phyloP scores from a whole-genome alignment of 2,888 invertebrate genomes.

The Drosophila tanythrix region DNA sequence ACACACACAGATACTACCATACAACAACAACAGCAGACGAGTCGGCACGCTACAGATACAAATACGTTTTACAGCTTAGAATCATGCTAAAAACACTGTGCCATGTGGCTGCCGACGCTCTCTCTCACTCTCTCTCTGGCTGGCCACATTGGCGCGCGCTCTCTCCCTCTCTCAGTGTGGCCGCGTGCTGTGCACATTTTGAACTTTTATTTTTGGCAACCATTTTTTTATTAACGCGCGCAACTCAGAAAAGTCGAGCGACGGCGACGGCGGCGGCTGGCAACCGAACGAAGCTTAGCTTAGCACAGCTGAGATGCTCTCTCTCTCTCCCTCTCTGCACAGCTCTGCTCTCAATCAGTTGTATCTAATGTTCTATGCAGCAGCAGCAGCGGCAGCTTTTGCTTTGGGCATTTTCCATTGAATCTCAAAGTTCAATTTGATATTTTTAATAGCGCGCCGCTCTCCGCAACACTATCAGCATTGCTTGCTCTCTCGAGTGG shows the following conservation, averaged over 20 bases:
- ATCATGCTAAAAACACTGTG: conserved; percentile 25
- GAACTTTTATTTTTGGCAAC: conserved; percentile 71
- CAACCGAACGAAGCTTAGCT: conserved; percentile 11
- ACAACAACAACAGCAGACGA: conserved; percentile 22
- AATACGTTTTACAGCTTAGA: conserved; percentile 35
- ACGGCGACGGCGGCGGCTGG: conserved; percentile 2
- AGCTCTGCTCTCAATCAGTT: conserved; percentile 11
- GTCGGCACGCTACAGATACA: conserved; percentile 33
- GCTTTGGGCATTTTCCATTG: conserved; percentile 77
- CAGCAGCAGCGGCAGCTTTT: conserved; percentile 42
- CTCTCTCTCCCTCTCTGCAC: conserved; percentile 13
- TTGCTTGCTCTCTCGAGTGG: not conserved
- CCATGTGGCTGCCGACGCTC: conserved; percentile 39
- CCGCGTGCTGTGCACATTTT: conserved; percentile 65
- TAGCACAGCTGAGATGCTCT: conserved; percentile 32
- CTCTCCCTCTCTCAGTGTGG: conserved; percentile 22
- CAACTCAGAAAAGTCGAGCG: conserved; percentile 49
- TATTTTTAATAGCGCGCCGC: conserved; percentile 55
- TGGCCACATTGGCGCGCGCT: conserved; percentile 13
- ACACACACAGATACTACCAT: conserved; percentile 4
- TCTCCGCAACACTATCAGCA: conserved; percentile 10
- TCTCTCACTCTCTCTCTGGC: conserved; percentile 11
- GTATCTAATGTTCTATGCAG: conserved; percentile 41
- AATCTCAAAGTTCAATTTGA: conserved; percentile 75
- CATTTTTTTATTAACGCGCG: conserved; percentile 59